Evolutionary conservation across 1,140 invertebrate species (phyloP).

Genomic region (Papilio aristodemus): DNA sequence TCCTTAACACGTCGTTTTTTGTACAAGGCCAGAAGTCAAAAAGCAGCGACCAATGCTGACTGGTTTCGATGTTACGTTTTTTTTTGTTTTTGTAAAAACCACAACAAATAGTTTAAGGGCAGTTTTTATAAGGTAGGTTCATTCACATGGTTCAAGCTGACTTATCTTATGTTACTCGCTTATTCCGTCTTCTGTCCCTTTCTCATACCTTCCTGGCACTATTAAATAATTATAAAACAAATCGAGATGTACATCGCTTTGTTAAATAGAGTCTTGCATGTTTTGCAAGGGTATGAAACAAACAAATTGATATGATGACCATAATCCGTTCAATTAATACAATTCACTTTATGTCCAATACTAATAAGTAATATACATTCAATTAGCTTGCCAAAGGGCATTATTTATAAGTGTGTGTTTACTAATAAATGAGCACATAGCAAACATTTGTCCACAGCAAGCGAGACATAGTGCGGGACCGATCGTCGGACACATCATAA

Average conservation of each 20-base stretch:
- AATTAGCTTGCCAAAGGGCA: conserved; percentile 7
- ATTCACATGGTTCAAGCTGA: conserved; percentile 39
- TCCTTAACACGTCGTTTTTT: conserved; percentile 80
- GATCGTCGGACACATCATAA: conserved; percentile 71
- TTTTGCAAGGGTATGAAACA: not conserved
- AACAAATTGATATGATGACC: not conserved
- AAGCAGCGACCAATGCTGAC: conserved; percentile 77
- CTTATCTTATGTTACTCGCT: conserved; percentile 45
- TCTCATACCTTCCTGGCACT: not conserved
- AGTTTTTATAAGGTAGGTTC: conserved; percentile 58
- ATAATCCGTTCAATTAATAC: not conserved
- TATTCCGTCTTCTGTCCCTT: conserved; percentile 54
- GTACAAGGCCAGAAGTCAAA: conserved; percentile 73
- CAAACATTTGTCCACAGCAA: conserved; percentile 64
- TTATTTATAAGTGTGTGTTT: conserved; percentile 27
- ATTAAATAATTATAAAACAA: conserved; percentile 1
- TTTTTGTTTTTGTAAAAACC: conserved; percentile 72
- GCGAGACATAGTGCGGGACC: conserved; percentile 60
- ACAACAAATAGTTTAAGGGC: conserved; percentile 75
- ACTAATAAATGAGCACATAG: conserved; percentile 38
- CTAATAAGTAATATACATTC: conserved; percentile 29
- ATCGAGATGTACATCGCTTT: not conserved
- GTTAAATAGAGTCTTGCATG: not conserved
- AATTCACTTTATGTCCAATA: conserved; percentile 1
- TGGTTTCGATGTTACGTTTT: conserved; percentile 72